These are phyloP conservation scores for Malaclemys terrapin DNA, from an alignment of 2,113 vertebrate species.

Conservation along the genomic window DNA sequence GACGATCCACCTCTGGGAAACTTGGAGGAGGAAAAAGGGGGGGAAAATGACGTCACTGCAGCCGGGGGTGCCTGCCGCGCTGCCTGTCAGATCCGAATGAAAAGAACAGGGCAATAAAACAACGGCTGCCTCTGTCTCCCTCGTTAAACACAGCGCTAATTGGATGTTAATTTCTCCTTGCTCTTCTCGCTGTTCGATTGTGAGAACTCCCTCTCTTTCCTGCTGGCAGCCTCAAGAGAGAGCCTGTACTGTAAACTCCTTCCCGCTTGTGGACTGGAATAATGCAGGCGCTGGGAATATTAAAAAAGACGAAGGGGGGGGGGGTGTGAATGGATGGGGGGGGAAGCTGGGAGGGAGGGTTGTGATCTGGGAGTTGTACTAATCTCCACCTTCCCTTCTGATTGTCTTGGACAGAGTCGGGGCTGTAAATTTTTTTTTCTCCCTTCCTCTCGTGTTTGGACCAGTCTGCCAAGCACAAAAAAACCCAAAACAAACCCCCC, in stretches of 20 bases:
- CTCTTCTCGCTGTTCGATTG: slow-evolving; percentile 78
- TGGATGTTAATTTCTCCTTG: slow-evolving; percentile 81
- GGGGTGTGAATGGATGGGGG: slow-evolving; percentile 34
- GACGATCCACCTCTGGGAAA: neutral
- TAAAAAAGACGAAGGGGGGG: slow-evolving; percentile 47
- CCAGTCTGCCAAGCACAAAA: slow-evolving; percentile 48
- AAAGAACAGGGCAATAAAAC: slow-evolving; percentile 79
- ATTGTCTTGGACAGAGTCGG: slow-evolving; percentile 67
- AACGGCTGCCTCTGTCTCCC: slow-evolving; percentile 78
- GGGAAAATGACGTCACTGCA: slow-evolving; percentile 66
- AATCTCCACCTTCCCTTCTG: slow-evolving; percentile 64
- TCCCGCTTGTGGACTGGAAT: slow-evolving; percentile 71
- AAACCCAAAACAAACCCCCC: slow-evolving; percentile 60
- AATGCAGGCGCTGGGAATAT: slow-evolving; percentile 74
- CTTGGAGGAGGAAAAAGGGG: slow-evolving; percentile 46
- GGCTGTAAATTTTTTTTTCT: slow-evolving; percentile 19
- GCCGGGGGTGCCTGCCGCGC: slow-evolving; percentile 75
- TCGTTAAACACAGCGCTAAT: slow-evolving; percentile 78
- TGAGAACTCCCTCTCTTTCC: slow-evolving; percentile 60
- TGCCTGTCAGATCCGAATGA: slow-evolving; percentile 77
- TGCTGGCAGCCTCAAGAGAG: slow-evolving; percentile 67
- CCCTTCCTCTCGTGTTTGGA: slow-evolving; percentile 8
- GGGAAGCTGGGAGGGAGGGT: slow-evolving; percentile 43
- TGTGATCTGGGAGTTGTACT: slow-evolving; percentile 49
- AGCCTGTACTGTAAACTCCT: slow-evolving; percentile 61